Base-by-base conservation (phyloP, 2,888 invertebrate genomes). In the Diaprepes abbreviatus region DNA sequence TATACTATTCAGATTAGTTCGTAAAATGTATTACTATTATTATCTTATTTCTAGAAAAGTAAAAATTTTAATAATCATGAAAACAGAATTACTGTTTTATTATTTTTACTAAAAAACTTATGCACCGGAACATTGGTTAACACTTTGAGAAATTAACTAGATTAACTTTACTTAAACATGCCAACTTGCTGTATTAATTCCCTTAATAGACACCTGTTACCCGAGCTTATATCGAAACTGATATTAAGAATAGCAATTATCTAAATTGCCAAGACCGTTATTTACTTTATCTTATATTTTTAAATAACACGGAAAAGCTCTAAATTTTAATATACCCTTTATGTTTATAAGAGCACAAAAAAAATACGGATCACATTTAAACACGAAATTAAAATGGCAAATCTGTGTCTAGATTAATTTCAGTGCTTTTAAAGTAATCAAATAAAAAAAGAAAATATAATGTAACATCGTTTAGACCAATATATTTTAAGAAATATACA, bases 21-120 rank as follows among this genome's bases (percentile, higher is more conserved):
- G n/a, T n/a, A n/a, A n/a, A n/a, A n/a, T n/a, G n/a, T n/a, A n/a
- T n/a, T n/a, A n/a, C n/a, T n/a, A n/a, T n/a, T n/a, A n/a, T n/a
- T n/a, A n/a, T n/a, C n/a, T n/a, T n/a, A n/a, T n/a, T n/a, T n/a
- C n/a, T n/a, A n/a, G n/a, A n/a, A n/a, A n/a, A n/a, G n/a, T n/a
- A n/a, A n/a, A n/a, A n/a, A n/a, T n/a, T n/a, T n/a, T n/a, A 59
- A 45, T 59, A 59, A 59, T 59, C 43, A 35, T 16, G 48, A 59
- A 59, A 45, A 59, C 12, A 16, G 35, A 12, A 33, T 31, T 43
- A 45, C 10, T 48, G 19, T 45, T 43, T 19, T 21, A 33, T 59
- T 59, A 59, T 59, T 33, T n/a, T n/a, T n/a, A n/a, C n/a, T 59
- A 35, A 6, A 59, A 48, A 33, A 45, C 17, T 59, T 59, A 12